phyloP scores from a whole-genome alignment of 2,797 vertebrate genomes.

The Australoheros facetus region DNA sequence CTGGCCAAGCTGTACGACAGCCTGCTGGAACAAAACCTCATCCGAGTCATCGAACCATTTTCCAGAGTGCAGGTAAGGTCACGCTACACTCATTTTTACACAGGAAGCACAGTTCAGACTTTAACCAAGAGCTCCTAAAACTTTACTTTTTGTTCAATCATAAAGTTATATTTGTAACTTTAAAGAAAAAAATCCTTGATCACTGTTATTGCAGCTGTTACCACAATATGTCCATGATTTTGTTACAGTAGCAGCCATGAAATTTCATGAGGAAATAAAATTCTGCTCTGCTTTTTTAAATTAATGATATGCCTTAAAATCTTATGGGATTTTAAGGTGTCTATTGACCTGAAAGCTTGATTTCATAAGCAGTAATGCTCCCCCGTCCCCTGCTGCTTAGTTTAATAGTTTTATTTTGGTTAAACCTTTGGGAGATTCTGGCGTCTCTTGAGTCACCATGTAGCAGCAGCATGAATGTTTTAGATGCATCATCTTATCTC shows the following conservation, averaged over 20 bases:
- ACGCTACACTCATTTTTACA: accelerated
- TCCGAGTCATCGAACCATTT: slow-evolving; percentile 98
- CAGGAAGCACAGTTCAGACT: neutral
- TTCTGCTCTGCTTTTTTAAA: neutral
- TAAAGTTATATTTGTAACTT: neutral
- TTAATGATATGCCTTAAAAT: neutral
- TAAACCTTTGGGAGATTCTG: neutral
- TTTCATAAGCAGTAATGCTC: neutral
- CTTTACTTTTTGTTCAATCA: neutral
- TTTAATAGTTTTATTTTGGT: neutral
- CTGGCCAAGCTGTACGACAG: slow-evolving; percentile 96
- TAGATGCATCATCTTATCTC: neutral
- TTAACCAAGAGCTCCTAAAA: neutral
- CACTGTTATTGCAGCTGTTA: neutral
- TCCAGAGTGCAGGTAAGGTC: slow-evolving; percentile 94
- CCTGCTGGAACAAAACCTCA: slow-evolving; percentile 98
- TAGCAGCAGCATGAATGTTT: neutral
- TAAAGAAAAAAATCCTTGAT: neutral
- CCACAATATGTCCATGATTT: neutral
- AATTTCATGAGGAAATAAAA: too few species aligned
- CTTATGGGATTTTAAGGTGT: too few species aligned
- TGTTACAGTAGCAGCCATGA: neutral
- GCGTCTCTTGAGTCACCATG: accelerated
- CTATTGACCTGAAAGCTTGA: neutral
- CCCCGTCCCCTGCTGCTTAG: accelerated